Conservation (phyloP, 2,888 invertebrate genomes). For the Fabriciana adippe region DNA sequence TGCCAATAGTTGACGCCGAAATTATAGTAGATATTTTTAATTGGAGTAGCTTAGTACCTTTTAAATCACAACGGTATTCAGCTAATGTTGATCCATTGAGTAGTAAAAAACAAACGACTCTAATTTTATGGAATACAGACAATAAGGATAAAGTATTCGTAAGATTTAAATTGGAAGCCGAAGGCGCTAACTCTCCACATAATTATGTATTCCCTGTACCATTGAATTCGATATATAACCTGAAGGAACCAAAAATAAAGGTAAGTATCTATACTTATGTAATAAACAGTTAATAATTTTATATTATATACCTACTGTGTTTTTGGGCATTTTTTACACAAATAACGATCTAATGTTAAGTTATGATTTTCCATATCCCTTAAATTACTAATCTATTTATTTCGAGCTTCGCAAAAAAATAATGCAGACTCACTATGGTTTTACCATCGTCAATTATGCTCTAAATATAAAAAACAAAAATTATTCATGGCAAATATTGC, state of each 20-base stretch:
- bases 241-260: conserved; percentile 79
- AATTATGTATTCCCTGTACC: conserved; percentile 85
- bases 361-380: too few relatives aligned
- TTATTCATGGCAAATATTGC: too few relatives aligned
- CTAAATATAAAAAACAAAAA: too few relatives aligned
- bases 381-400: too few relatives aligned
- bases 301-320: background rate
- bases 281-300: background rate
- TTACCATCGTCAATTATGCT: too few relatives aligned
- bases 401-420: too few relatives aligned
- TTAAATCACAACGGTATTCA: conserved; percentile 52
- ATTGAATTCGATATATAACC: conserved; percentile 78
- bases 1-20: conserved; percentile 64
- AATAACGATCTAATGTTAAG: too few relatives aligned
- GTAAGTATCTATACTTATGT: conserved; percentile 58
- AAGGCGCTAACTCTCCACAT: conserved; percentile 75
- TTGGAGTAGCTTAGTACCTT: conserved; percentile 78
- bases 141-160: conserved; percentile 60
- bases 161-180: conserved; percentile 77
- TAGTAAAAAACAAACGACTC: conserved; percentile 56
- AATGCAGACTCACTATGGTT: too few relatives aligned
- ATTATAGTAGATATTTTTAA: conserved; percentile 83
- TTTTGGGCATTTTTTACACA: too few relatives aligned
- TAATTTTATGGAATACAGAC: conserved; percentile 52
- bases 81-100: conserved; percentile 54